phyloP scores from a whole-genome alignment of 2,113 vertebrate genomes.

The Tragelaphus strepsiceros region DNA sequence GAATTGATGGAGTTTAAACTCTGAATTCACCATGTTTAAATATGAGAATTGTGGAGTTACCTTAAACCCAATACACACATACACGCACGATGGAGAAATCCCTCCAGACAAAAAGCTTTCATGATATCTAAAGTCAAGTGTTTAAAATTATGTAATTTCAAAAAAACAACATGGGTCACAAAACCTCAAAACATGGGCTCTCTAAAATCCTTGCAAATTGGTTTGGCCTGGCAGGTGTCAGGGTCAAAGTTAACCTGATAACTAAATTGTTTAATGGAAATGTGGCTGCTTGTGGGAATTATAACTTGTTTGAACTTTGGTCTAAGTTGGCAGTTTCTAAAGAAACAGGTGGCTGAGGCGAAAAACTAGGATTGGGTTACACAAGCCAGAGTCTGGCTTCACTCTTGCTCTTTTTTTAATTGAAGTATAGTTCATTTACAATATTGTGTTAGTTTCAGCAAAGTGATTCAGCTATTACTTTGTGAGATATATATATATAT shows the following conservation, averaged over 20 bases:
- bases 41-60: background rate
- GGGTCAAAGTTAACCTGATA: slow-evolving; percentile 13
- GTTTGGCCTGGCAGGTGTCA: background rate
- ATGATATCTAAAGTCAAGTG: background rate
- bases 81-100: background rate
- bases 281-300: slow-evolving; percentile 7
- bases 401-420: background rate
- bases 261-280: slow-evolving; percentile 29
- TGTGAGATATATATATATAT: background rate
- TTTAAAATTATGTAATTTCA: background rate
- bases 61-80: background rate
- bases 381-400: background rate
- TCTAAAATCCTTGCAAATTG: slow-evolving; percentile 13
- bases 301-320: slow-evolving; percentile 1
- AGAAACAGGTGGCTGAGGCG: slow-evolving; percentile 24
- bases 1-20: background rate
- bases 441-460: background rate
- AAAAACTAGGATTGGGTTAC: background rate
- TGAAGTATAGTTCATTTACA: background rate
- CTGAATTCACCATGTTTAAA: background rate
- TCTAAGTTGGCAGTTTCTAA: background rate
- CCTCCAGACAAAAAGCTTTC: background rate
- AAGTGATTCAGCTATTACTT: background rate
- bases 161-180: background rate
- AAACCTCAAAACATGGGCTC: background rate